Base-by-base conservation (phyloP, 2,888 invertebrate species). In the Dasysyrphus tricinctus region DNA sequence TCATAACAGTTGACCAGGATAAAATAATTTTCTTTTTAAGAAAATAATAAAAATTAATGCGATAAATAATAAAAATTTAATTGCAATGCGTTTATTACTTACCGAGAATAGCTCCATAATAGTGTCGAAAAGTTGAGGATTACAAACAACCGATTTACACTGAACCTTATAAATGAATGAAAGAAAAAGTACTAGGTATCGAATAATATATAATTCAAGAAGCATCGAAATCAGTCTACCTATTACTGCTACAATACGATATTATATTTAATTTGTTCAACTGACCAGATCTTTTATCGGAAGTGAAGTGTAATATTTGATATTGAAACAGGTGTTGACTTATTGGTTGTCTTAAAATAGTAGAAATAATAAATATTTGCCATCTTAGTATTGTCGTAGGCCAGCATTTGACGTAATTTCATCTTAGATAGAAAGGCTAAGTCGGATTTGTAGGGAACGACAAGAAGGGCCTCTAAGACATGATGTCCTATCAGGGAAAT, bases 21-120 rank as follows among this genome's bases (percentile, higher is more conserved):
- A 69, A 37, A 19, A 77, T 24, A 19, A 34, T 19, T 47, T 61
- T 73, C 73, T 74, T 39, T 42, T 6, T 11, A 19, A 63, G 29
- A 37, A 37, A n/a, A 75, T 16, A 11, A 51, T 24, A 34, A 34
- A 49, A 24, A 19, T 19, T 14, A 19, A 29, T 44, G 24, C 51
- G 19, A 39, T 29, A 19, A 51, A 51, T 24, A 24, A 44, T 54
- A 42, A 34, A 37, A 14, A 70, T 14, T 7, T 37, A 57, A 61
- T 47, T 24, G 0, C 11, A 39, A 24, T 51, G 4, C 8, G 16
- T 11, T 16, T 59, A 61, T n/a, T 12, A 67, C 78, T 74, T 37
- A 78, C 82, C 12, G 67, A 47, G 2, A 44, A 69, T 0, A 39
- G n/a, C 7, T 59, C 56, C 78, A 82, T 82, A 16, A 14, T 47